A percentile compares a stretch with the other conserved stretches of the same genome.
Conservation (phyloP, 2,797 vertebrate genomes). For the Cottoperca gobio region DNA sequence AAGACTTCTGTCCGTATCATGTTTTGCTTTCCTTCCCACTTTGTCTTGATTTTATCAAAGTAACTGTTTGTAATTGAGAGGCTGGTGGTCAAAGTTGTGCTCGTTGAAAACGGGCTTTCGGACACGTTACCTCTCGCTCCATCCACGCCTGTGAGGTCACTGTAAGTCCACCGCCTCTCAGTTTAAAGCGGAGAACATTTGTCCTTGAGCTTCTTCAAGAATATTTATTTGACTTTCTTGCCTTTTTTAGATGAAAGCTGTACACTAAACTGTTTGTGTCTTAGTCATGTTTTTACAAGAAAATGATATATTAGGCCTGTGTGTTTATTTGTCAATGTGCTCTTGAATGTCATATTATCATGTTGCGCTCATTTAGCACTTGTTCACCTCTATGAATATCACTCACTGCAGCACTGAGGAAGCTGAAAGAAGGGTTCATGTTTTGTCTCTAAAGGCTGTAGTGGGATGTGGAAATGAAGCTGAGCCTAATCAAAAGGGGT, state of each 20-base stretch:
- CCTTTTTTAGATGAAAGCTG: conserved; percentile 64
- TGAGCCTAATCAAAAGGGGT: conserved; percentile 56
- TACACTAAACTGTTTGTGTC: conserved; percentile 68
- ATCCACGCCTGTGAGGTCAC: conserved; percentile 47
- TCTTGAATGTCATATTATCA: conserved; percentile 77
- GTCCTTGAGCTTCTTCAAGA: conserved; percentile 50
- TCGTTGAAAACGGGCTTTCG: conserved; percentile 24
- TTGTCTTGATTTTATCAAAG: conserved; percentile 40
- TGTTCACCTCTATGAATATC: conserved; percentile 61
- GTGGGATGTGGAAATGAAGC: conserved; percentile 50
- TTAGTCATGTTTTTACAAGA: conserved; percentile 70
- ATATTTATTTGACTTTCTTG: conserved; percentile 73
- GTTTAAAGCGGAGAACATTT: conserved; percentile 39
- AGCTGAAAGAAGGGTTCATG: conserved; percentile 36
- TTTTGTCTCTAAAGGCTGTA: conserved; percentile 37
- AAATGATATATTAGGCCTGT: conserved; percentile 59
- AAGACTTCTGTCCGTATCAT: conserved; percentile 42
- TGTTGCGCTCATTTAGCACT: conserved; percentile 66
- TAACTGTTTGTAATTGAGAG: conserved; percentile 21
- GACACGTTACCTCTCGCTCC: conserved; percentile 46
- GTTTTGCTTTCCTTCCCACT: conserved; percentile 22
- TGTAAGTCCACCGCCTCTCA: conserved; percentile 43
- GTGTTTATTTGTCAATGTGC: conserved; percentile 74
- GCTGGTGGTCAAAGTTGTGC: conserved; percentile 25
- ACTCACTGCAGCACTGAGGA: conserved; percentile 61